Conservation (phyloP, 2,888 invertebrate genomes). For the Apotomis betuletana region DNA sequence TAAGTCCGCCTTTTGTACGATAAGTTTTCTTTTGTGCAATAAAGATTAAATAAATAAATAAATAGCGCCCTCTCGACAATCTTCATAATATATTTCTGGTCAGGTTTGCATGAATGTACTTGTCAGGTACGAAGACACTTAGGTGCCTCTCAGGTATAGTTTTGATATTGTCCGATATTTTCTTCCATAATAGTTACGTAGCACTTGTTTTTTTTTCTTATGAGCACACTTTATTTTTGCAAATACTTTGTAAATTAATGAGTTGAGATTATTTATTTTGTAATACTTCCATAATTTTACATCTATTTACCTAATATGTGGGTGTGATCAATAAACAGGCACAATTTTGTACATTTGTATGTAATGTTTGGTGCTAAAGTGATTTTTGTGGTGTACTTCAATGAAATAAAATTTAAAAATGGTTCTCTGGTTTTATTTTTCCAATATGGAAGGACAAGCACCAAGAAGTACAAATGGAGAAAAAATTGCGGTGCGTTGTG, state of each 20-base stretch:
- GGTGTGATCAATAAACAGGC: slow-evolving; percentile 59
- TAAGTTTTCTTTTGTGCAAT: no score
- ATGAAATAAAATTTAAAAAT: slow-evolving; percentile 60
- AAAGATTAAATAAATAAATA: no score
- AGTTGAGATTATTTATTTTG: slow-evolving; percentile 41
- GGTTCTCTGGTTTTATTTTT: slow-evolving; percentile 26
- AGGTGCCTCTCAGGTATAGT: neutral
- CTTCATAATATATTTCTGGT: no score
- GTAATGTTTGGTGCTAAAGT: slow-evolving; percentile 82
- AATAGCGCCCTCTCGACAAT: no score
- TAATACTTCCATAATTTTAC: slow-evolving; percentile 34
- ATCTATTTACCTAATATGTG: slow-evolving; percentile 43
- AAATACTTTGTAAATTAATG: slow-evolving; percentile 25
- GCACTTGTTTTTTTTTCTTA: slow-evolving; percentile 11
- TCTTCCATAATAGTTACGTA: neutral
- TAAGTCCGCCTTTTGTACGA: no score
- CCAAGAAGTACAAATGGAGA: no score
- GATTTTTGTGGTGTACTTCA: slow-evolving; percentile 74
- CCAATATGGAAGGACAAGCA: neutral
- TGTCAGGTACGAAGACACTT: no score
- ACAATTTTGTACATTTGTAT: slow-evolving; percentile 83
- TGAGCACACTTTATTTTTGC: slow-evolving; percentile 20
- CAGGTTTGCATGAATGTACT: no score
- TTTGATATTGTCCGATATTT: neutral
- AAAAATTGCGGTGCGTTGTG: no score